Evolutionary conservation across 2,113 vertebrate genomes (phyloP), one percentile per base, ranked within the genome.

Genomic region (Oceanites oceanicus): DNA sequence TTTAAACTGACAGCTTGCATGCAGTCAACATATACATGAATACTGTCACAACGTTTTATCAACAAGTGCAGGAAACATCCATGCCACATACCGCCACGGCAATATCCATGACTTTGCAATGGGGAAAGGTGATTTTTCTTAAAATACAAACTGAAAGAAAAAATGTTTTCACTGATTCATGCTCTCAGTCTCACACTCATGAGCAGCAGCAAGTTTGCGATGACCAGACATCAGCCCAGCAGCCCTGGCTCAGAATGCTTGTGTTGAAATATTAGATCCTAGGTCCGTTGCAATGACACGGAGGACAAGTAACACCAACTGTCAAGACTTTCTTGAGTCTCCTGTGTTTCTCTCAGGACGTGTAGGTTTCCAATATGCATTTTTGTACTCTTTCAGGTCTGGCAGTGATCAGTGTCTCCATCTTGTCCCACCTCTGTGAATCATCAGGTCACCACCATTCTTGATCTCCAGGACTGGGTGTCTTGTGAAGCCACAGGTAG

Each of bases 241-340:
- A 84, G 29, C 5, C 0, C 3, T 27, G 6, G 7, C 30, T 8
- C 56, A 11, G 13, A 66, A 10, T 0, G 0, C 8, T 53, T 42
- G 14, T 66, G 23, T 10, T 2, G 5, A 52, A 26, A 26, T 44
- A 1, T 19, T 47, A 66, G 11, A 34, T 42, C 29, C 62, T 67
- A 42, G 9, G 55, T 53, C 15, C 0, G 0, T 42, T 55, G 36
- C 17, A 56, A 23, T 63, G 20, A 30, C 10, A 30, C 5, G 8
- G 29, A 90, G 12, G 49, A 49, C 16, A 75, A 68, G 15, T 16
- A 49, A 52, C 49, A 77, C 11, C 34, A 70, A 13, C 9, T 66
- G 9, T 44, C 44, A 42, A 59, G n/a, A 0, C 26, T 86, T 44
- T 59, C 53, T 44, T 42, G 10, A 15, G 22, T 44, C 5, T 76